phyloP scores from a whole-genome alignment of 2,113 vertebrate genomes.

The Silurus asotus region DNA sequence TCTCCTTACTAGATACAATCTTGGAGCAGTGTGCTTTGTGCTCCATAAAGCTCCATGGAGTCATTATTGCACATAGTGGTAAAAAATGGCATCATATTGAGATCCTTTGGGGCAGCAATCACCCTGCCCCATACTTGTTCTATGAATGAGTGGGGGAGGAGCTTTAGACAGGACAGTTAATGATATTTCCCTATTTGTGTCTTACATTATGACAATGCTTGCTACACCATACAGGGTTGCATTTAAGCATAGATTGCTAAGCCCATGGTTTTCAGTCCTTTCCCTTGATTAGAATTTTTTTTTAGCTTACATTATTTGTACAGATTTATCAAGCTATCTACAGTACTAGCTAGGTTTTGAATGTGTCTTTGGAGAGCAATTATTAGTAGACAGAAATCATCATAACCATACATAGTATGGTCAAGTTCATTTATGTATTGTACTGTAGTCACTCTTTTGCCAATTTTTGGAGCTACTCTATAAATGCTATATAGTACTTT shows the following conservation, averaged over 20 bases:
- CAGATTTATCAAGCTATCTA: neutral
- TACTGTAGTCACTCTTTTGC: neutral
- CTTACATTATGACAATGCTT: neutral
- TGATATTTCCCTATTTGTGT: neutral
- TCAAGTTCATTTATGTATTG: neutral
- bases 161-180: neutral
- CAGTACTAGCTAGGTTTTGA: neutral
- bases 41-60: neutral
- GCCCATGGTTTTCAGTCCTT: neutral
- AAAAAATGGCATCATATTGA: neutral
- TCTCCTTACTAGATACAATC: neutral
- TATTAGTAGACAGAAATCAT: neutral
- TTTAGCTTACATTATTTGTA: neutral
- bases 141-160: neutral
- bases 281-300: neutral
- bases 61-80: neutral
- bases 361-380: neutral
- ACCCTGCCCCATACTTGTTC: neutral
- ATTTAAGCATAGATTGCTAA: neutral
- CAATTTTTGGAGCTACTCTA: neutral
- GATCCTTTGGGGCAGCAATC: neutral
- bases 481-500: neutral
- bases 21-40: neutral
- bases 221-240: neutral
- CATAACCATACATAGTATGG: neutral